Conservation (phyloP, 2,797 vertebrate genomes). For the Tamandua tetradactyla region DNA sequence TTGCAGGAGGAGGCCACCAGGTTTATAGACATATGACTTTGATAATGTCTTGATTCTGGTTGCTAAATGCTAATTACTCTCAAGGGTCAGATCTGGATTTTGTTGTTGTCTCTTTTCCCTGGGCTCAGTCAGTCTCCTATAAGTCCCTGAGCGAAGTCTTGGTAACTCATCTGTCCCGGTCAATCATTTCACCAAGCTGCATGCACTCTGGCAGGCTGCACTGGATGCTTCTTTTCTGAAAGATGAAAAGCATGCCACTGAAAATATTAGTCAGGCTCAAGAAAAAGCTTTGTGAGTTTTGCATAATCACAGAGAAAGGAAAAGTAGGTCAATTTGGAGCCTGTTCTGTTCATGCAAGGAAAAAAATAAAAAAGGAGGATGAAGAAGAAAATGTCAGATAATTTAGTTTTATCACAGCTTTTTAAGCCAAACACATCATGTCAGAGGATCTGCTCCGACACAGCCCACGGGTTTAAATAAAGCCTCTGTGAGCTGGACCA, state of each 20-base stretch:
- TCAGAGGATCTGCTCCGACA: neutral
- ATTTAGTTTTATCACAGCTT: slow-evolving; percentile 68
- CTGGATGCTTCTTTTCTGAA: neutral
- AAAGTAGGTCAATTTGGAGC: slow-evolving; percentile 77
- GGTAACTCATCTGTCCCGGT: neutral
- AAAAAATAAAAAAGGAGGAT: neutral
- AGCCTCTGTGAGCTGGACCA: neutral
- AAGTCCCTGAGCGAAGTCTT: neutral
- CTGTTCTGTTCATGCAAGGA: slow-evolving; percentile 54
- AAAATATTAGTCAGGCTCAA: slow-evolving; percentile 69
- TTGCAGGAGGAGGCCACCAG: neutral
- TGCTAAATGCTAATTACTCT: neutral
- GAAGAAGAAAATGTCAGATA: slow-evolving; percentile 58
- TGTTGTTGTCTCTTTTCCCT: neutral
- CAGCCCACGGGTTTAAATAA: neutral
- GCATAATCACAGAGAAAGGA: slow-evolving; percentile 69
- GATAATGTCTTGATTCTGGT: neutral
- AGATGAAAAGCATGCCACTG: slow-evolving; percentile 68
- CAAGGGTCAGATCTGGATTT: slow-evolving; percentile 17
- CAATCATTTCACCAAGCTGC: neutral
- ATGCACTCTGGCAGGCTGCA: slow-evolving; percentile 6
- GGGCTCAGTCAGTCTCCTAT: neutral
- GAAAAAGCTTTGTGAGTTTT: slow-evolving; percentile 63
- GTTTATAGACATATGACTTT: neutral
- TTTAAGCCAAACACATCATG: neutral